Evolutionary conservation across 1,140 invertebrate genomes (phyloP).

Genomic region (Aphelinus certus): DNA sequence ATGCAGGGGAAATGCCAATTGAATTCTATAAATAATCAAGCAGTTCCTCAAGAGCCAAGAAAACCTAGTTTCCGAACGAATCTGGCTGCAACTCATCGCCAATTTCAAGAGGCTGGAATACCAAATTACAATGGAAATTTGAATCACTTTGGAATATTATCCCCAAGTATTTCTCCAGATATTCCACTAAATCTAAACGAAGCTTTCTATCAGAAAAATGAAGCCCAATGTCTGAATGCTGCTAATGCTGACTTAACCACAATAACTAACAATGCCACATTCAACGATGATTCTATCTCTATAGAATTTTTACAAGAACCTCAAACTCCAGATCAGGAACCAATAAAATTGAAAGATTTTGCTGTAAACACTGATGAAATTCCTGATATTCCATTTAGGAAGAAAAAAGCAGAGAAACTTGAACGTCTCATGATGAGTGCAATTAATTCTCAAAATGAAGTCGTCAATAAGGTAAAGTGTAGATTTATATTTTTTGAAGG

Average conservation of each 20-base stretch:
- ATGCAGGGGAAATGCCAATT: slow-evolving; percentile 46
- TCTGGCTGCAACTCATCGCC: slow-evolving; percentile 37
- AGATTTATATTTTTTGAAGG: too few species aligned
- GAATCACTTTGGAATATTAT: slow-evolving; percentile 43
- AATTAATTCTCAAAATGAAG: slow-evolving; percentile 63
- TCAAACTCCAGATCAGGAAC: slow-evolving; percentile 54
- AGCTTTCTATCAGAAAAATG: slow-evolving; percentile 55
- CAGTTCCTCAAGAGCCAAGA: slow-evolving; percentile 59
- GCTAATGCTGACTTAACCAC: slow-evolving; percentile 53
- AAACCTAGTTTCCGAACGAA: slow-evolving; percentile 50
- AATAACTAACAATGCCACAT: slow-evolving; percentile 63
- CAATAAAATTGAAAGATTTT: slow-evolving; percentile 53
- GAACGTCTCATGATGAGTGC: slow-evolving; percentile 61
- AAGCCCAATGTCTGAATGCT: slow-evolving; percentile 41
- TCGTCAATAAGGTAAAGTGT: slow-evolving; percentile 59
- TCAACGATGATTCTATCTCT: slow-evolving; percentile 60
- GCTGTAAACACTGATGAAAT: slow-evolving; percentile 56
- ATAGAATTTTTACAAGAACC: slow-evolving; percentile 60
- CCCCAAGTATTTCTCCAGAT: slow-evolving; percentile 55
- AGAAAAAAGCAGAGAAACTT: slow-evolving; percentile 61
- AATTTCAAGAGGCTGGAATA: slow-evolving; percentile 40
- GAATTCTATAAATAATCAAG: slow-evolving; percentile 46
- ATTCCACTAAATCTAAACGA: slow-evolving; percentile 59
- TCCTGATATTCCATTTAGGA: slow-evolving; percentile 57
- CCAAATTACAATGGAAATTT: slow-evolving; percentile 43